Evolutionary conservation across 92 coral and sea anemone genomes (phyloP), one percentile per base, ranked within the genome.

Genomic region (Epizoanthus stellaris): DNA sequence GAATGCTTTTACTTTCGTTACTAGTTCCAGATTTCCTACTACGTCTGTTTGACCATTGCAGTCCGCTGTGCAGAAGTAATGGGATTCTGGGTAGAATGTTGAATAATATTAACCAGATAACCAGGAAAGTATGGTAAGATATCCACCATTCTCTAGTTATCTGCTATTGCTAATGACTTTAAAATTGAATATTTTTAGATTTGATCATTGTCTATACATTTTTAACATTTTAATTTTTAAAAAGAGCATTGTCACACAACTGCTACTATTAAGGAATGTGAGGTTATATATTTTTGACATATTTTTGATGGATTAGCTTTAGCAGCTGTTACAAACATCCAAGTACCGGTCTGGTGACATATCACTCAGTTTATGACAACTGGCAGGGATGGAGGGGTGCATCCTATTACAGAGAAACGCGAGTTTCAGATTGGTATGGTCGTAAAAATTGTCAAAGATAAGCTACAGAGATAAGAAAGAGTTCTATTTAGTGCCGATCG

Each of bases 61-160:
- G n/a, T 21, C 38, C 42, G 70, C 70, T 25, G 70, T 25, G 73
- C 73, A 38, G 21, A 68, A 38, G 47, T 68, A 68, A 36, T 68
- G 8, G 8, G 45, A 7, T 6, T 16, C 45, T 36, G 23, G 73
- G 73, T 68, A 68, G 15, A 14, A 14, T 40, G 38, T 34, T 36
- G 20, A n/a, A 19, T 30, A 6, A 67, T 34, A 67, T 34, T 12
- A 38, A 38, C 20, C 21, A 67, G 47, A 67, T 40, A 36, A 38
- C 19, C 45, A 38, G 47, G 73, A 67, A 67, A 5, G 16, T 34
- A 1, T 23, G 70, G 15, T 11, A 1, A 25, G 20, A 23, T 23
- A 21, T 36, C 13, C 72, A 30, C 5, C 47, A 1, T 17, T 30
- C 6, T 30, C 40, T 6, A 34, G 25, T 1, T 43, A 67, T 36